phyloP scores from a whole-genome alignment of 2,888 invertebrate species.

The Aspidapion aeneum region DNA sequence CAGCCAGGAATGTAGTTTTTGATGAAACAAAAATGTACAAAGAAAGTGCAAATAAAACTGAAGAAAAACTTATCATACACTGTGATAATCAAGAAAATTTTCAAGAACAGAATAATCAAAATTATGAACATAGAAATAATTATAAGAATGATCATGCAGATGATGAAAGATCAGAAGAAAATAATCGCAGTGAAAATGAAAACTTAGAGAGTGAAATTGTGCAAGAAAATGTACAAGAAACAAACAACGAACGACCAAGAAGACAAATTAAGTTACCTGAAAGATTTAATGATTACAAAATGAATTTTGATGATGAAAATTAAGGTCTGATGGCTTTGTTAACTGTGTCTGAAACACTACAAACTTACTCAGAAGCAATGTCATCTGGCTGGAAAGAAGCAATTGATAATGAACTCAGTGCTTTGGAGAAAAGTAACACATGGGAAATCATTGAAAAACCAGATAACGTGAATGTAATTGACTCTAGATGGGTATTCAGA shows the following conservation, averaged over 20 bases:
- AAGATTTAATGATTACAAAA: conserved; percentile 18
- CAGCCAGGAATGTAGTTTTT: conserved; percentile 10
- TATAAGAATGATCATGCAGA: too few species aligned
- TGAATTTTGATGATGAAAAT: conserved; percentile 14
- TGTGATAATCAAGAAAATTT: too few species aligned
- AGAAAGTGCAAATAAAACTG: not conserved
- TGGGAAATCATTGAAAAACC: conserved; percentile 14
- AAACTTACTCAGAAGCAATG: conserved; percentile 17
- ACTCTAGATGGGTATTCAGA: conserved; percentile 16
- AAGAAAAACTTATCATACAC: too few species aligned
- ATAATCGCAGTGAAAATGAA: not conserved
- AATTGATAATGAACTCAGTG: conserved; percentile 10
- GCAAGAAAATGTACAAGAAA: not conserved
- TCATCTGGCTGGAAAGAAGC: conserved; percentile 1
- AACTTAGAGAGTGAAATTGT: not conserved
- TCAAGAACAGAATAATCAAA: too few species aligned
- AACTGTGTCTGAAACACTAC: conserved; percentile 4
- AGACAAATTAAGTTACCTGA: conserved; percentile 1
- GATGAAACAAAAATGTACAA: conserved; percentile 7
- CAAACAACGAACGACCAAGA: not conserved
- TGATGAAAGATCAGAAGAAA: not conserved
- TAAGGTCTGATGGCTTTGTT: conserved; percentile 16
- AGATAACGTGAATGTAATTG: conserved; percentile 7
- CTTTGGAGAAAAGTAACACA: conserved; percentile 14
- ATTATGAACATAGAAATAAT: too few species aligned